Evolutionary conservation across 1,140 invertebrate genomes (phyloP).

Genomic region (Tetramorium alpestre): DNA sequence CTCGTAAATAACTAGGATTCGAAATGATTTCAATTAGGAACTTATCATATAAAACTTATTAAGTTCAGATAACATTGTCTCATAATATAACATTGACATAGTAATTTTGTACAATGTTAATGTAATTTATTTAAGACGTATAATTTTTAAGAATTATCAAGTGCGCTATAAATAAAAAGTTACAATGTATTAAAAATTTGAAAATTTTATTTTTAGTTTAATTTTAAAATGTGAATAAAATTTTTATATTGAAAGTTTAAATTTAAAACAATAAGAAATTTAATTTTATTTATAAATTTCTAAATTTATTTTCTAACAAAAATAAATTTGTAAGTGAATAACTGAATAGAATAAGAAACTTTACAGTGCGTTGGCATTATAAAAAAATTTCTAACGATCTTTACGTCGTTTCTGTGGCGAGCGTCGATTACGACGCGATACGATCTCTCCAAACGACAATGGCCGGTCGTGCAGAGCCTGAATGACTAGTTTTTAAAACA

Average conservation of each 20-base stretch:
- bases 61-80: neutral
- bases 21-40: neutral
- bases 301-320: neutral
- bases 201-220: neutral
- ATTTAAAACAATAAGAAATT: neutral
- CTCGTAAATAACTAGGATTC: neutral
- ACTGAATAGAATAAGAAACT: slow-evolving; percentile 7
- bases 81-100: neutral
- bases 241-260: too few species aligned
- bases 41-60: neutral
- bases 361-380: neutral
- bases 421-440: slow-evolving; percentile 2
- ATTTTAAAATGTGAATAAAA: neutral
- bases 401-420: slow-evolving; percentile 20
- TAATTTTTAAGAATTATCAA: neutral
- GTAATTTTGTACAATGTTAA: neutral
- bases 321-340: slow-evolving; percentile 14
- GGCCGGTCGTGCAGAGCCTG: slow-evolving; percentile 17
- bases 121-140: neutral
- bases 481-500: slow-evolving; percentile 57
- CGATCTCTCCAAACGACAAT: slow-evolving; percentile 29
- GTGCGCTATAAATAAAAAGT: neutral
- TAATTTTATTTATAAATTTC: neutral
- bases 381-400: slow-evolving; percentile 8
- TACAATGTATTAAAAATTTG: neutral